Percentiles rank a stretch among this genome's conserved stretches.
Conservation (phyloP, 2,888 invertebrate genomes). For the Drosophila ochracea region DNA sequence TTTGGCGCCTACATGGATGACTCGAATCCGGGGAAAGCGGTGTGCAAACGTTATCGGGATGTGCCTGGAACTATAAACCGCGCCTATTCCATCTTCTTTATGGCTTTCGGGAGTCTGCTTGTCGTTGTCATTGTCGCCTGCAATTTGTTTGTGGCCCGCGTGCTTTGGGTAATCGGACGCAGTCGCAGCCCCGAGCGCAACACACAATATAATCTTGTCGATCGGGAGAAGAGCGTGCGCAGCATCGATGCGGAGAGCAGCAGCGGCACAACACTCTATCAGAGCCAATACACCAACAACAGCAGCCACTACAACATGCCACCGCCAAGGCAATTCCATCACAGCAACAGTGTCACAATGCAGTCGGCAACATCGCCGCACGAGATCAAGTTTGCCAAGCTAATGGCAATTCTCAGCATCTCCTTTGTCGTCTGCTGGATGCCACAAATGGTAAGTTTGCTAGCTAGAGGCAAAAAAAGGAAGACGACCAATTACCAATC, state of each 20-base stretch:
- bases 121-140: slow-evolving; percentile 92
- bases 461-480: background rate
- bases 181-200: slow-evolving; percentile 82
- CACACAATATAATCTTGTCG: slow-evolving; percentile 82
- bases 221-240: slow-evolving; percentile 78
- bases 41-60: slow-evolving; percentile 90
- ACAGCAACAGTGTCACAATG: slow-evolving; percentile 82
- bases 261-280: slow-evolving; percentile 81
- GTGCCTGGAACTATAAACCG: slow-evolving; percentile 88
- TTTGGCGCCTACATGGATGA: slow-evolving; percentile 90
- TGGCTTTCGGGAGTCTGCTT: slow-evolving; percentile 90
- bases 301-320: slow-evolving; percentile 47
- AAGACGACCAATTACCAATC: background rate
- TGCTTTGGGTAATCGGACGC: slow-evolving; percentile 87
- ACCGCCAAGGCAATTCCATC: slow-evolving; percentile 68
- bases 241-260: slow-evolving; percentile 78
- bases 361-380: slow-evolving; percentile 87
- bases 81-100: slow-evolving; percentile 91
- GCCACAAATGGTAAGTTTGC: slow-evolving; percentile 91
- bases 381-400: slow-evolving; percentile 93
- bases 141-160: slow-evolving; percentile 92
- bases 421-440: slow-evolving; percentile 94
- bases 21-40: slow-evolving; percentile 74
- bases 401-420: slow-evolving; percentile 93
- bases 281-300: slow-evolving; percentile 57